A percentile compares a stretch with the other conserved stretches of the same genome.
These are phyloP conservation scores for Brachionus plicatilis DNA, from an alignment of 1,140 invertebrate genomes.

Conservation along the genomic window DNA sequence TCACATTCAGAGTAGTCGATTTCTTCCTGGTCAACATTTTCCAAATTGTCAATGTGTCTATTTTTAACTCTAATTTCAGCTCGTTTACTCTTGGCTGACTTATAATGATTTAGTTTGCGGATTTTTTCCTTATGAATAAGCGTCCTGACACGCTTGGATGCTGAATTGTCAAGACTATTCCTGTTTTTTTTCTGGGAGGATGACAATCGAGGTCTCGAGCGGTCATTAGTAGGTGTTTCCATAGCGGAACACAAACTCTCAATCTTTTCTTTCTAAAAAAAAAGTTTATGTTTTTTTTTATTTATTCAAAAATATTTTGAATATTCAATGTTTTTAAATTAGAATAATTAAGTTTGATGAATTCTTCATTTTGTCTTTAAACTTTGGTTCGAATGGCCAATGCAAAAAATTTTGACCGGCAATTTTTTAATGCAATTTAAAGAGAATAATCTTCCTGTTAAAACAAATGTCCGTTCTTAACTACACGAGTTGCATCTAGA, in stretches of 20 bases:
- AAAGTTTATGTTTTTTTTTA: no score
- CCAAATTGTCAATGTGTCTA: not conserved
- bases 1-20: not conserved
- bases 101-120: not conserved
- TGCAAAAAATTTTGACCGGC: not conserved
- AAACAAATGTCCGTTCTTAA: no score
- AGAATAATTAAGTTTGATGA: not conserved
- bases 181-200: not conserved
- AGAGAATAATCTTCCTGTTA: not conserved
- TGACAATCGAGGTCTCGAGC: not conserved
- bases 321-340: not conserved
- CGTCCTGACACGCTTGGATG: not conserved
- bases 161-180: not conserved
- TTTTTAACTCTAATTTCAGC: not conserved
- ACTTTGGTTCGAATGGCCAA: not conserved
- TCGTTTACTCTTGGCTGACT: not conserved
- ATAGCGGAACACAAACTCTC: not conserved
- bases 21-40: not conserved
- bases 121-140: constrained; percentile 7
- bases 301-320: not conserved
- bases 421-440: not conserved
- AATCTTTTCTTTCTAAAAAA: not conserved
- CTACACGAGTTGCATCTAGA: no score
- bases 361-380: not conserved
- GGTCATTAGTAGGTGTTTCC: constrained; percentile 11